A percentile compares a stretch with the other conserved stretches of the same genome.
phyloP scores from a whole-genome alignment of 2,888 invertebrate species.

The Pristionchus japonicus region DNA sequence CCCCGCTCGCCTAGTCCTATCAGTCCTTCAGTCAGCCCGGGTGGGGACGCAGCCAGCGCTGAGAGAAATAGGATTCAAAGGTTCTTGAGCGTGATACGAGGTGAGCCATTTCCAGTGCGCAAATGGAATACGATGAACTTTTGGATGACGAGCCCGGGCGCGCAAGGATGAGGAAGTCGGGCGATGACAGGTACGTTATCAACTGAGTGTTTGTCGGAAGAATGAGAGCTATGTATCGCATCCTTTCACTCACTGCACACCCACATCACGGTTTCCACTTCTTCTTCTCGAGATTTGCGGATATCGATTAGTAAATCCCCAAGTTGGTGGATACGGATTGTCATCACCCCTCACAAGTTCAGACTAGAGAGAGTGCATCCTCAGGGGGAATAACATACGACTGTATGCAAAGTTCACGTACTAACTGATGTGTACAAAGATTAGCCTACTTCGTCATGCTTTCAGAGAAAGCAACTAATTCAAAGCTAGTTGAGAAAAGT shows the following conservation, averaged over 20 bases:
- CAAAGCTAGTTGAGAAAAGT: no score
- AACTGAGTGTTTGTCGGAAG: not conserved
- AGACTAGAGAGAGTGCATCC: not conserved
- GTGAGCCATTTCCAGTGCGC: not conserved
- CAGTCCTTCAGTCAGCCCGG: no score
- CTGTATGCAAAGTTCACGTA: not conserved
- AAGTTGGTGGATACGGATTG: not conserved
- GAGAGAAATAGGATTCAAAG: no score
- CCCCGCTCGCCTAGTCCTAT: no score
- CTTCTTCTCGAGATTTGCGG: not conserved
- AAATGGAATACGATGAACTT: conserved; percentile 27
- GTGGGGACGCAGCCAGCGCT: no score
- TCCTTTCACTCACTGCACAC: not conserved
- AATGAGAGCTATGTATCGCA: not conserved
- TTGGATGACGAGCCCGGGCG: not conserved
- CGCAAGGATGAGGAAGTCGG: conserved; percentile 9
- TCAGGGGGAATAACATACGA: not conserved
- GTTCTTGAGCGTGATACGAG: not conserved
- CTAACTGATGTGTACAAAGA: not conserved
- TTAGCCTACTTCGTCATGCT: not conserved
- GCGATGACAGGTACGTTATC: not conserved
- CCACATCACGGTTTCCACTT: not conserved
- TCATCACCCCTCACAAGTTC: not conserved
- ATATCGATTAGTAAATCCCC: no score
- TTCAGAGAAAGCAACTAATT: no score